These are phyloP conservation scores for Nothobranchius kuhntae DNA, from an alignment of 2,113 vertebrate species.

Conservation along the genomic window DNA sequence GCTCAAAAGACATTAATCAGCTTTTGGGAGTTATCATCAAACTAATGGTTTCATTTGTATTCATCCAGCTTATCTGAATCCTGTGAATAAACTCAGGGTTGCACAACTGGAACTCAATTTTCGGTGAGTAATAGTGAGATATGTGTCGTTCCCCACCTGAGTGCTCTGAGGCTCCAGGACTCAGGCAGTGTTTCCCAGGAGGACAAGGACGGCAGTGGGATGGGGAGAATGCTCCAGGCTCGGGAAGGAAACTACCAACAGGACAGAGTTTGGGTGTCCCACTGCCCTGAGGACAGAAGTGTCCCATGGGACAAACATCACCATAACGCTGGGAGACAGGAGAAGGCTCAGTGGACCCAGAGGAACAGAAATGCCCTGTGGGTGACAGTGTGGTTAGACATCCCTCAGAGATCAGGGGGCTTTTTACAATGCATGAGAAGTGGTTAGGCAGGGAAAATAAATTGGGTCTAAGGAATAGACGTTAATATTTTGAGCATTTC, in stretches of 20 bases:
- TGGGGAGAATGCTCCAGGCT: constrained; percentile 73
- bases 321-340: constrained; percentile 78
- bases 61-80: neutral
- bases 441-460: neutral
- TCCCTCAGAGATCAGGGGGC: constrained; percentile 16
- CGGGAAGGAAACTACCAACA: constrained; percentile 81
- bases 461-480: neutral
- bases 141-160: constrained; percentile 58
- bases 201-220: constrained; percentile 84
- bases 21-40: neutral
- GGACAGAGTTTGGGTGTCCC: constrained; percentile 83
- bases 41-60: neutral
- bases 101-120: neutral
- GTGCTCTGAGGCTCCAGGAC: constrained; percentile 66
- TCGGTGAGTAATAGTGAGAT: neutral
- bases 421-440: neutral
- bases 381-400: constrained; percentile 28
- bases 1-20: too few relatives aligned
- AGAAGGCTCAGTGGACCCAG: constrained; percentile 67
- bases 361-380: constrained; percentile 80
- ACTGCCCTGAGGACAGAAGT: constrained; percentile 85
- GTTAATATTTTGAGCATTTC: neutral
- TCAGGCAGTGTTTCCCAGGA: constrained; percentile 81
- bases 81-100: neutral
- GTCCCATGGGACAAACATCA: constrained; percentile 86